Conservation (phyloP, 2,113 vertebrate genomes). For the Bothrops jararaca region DNA sequence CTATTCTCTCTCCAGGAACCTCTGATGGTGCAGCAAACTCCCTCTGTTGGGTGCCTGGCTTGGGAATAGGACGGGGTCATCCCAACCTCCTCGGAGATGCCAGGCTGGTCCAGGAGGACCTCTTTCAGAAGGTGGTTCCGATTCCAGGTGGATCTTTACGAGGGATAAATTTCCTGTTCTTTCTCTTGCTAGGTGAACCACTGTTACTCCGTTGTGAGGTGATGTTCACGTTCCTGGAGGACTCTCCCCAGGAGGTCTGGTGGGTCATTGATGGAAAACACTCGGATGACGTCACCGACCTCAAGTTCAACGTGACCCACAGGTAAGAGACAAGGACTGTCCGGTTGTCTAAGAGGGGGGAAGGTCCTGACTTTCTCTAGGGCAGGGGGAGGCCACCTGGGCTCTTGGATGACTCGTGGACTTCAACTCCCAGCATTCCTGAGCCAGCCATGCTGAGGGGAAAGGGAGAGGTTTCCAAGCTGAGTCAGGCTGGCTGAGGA, state of each 20-base stretch:
- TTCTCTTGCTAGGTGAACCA: slow-evolving; percentile 62
- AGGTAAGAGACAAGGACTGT: slow-evolving; percentile 45
- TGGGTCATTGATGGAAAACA: slow-evolving; percentile 87
- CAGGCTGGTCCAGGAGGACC: not conserved
- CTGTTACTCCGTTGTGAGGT: slow-evolving; percentile 72
- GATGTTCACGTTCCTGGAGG: slow-evolving; percentile 73
- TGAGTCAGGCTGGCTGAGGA: too few relatives aligned
- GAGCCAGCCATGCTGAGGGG: too few relatives aligned
- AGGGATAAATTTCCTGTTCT: too few relatives aligned
- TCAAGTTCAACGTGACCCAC: slow-evolving; percentile 63
- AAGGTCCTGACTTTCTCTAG: not conserved
- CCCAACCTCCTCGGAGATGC: not conserved
- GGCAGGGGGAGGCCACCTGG: too few relatives aligned
- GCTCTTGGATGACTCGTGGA: too few relatives aligned
- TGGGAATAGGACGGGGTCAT: too few relatives aligned
- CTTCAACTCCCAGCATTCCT: too few relatives aligned
- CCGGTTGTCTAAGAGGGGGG: not conserved
- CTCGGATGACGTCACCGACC: slow-evolving; percentile 67
- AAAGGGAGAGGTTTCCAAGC: too few relatives aligned
- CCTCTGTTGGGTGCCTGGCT: not conserved
- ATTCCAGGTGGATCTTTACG: not conserved
- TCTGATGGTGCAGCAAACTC: not conserved
- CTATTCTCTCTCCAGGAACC: not conserved
- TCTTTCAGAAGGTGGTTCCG: not conserved
- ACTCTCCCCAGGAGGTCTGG: slow-evolving; percentile 78